Percentiles rank a stretch among this genome's conserved stretches.
These are phyloP conservation scores for Lordiphosa collinella DNA, from an alignment of 1,140 invertebrate genomes.

Conservation along the genomic window DNA sequence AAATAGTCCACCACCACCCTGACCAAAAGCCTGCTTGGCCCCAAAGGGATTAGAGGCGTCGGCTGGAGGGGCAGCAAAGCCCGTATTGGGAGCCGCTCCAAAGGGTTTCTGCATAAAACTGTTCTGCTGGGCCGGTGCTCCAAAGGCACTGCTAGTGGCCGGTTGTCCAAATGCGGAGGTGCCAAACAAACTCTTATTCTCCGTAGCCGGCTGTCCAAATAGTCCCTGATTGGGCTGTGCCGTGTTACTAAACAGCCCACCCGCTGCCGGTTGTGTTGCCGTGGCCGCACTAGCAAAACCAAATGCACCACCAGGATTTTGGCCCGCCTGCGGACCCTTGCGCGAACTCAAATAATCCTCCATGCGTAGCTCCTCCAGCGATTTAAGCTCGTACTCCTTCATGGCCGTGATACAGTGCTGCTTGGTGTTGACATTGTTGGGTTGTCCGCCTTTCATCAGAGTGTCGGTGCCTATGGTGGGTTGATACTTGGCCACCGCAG, in stretches of 20 bases:
- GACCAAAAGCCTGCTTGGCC: slow-evolving; percentile 77
- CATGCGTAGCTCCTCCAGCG: slow-evolving; percentile 93
- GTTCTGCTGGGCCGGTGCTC: slow-evolving; percentile 70
- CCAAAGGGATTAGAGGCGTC: slow-evolving; percentile 80
- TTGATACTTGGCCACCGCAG: slow-evolving; percentile 90
- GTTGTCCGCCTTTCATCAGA: slow-evolving; percentile 91
- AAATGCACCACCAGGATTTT: slow-evolving; percentile 79
- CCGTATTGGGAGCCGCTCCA: slow-evolving; percentile 82
- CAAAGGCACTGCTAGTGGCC: slow-evolving; percentile 70
- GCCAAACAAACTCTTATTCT: slow-evolving; percentile 69
- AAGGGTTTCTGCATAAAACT: slow-evolving; percentile 79
- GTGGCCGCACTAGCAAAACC: slow-evolving; percentile 80
- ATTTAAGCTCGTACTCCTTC: slow-evolving; percentile 98
- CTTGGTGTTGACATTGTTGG: slow-evolving; percentile 91
- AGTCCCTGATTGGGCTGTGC: slow-evolving; percentile 67
- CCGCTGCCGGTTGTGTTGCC: slow-evolving; percentile 54
- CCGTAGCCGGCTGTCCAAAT: slow-evolving; percentile 78
- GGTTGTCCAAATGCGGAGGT: slow-evolving; percentile 75
- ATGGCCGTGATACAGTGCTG: slow-evolving; percentile 98
- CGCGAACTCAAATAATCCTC: slow-evolving; percentile 96
- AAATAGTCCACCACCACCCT: slow-evolving; percentile 62
- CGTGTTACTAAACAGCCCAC: slow-evolving; percentile 78
- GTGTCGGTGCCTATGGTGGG: slow-evolving; percentile 93
- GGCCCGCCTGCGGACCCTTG: slow-evolving; percentile 84
- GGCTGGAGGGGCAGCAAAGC: slow-evolving; percentile 81